Base-by-base conservation (phyloP, 2,888 invertebrate genomes). In the Lasius platythorax region DNA sequence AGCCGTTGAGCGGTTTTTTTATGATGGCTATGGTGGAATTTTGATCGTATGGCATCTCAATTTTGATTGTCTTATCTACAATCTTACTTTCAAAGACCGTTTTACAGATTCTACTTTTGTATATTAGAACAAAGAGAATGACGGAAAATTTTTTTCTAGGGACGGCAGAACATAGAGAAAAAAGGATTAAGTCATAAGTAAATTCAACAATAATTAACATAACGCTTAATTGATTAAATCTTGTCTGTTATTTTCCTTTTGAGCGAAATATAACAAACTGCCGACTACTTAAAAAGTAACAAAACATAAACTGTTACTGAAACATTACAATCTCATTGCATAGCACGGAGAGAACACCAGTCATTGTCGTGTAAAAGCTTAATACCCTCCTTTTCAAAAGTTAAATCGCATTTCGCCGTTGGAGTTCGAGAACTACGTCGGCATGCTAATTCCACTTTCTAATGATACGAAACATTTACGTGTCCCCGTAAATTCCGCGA, bases 281-380 rank as follows among this genome's bases (percentile, higher is more conserved):
- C 9, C 63, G 46, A 63, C 18, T 23, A 40, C 8, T 43, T 64
- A 46, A 79, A 46, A 70, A 18, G 12, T 30, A 33, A 1, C 30
- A 23, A 63, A 81, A 61, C 46, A 33, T 72, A 63, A 70, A 61
- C 46, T 61, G 70, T 46, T 79, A 12, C 58, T 58, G 18, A 46
- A 70, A 70, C 61, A 23, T 81, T 37, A 50, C 67, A 78, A 43
- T 37, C 15, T 56, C 56, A 28, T 67, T 33, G 67, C 79, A 37
- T 6, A 8, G 33, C 23, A 12, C 61, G 37, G 40, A 58, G 23
- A 70, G 3, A 4, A 79, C 68, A 46, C 18, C 46, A 40, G 61
- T 70, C 40, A 81, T 81, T 81, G 70, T 50, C 79, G 70, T 72
- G 79, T 61, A 68, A 61, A 70, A 79, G 79, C 79, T 81, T 81